Evolutionary conservation across 2,113 vertebrate species (phyloP), one percentile per base, ranked within the genome.

Genomic region (Corythoichthys intestinalis): DNA sequence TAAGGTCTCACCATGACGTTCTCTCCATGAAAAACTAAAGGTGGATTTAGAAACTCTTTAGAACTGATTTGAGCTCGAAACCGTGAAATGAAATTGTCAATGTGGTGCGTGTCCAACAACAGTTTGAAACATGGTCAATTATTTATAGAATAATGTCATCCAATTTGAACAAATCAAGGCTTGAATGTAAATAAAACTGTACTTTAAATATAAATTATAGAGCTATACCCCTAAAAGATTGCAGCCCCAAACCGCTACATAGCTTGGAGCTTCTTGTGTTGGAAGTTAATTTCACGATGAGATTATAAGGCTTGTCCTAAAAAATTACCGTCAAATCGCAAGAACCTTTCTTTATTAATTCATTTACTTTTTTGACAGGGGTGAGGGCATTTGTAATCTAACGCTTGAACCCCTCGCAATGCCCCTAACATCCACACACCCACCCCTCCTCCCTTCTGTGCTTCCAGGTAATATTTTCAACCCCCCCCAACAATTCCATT

Each of bases 271-370:
- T 80, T 83, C 75, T 73, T 79, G 80, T 85, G 89, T 84, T 78
- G 84, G 84, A 85, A 80, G 79, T 91, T 91, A 87, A 87, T 88
- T 93, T 86, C 85, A n/a, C 57, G 13, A 66, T 82, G 65, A 87
- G 91, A 92, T 91, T 89, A 89, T 87, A 91, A 91, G 86, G 73
- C 73, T 67, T 78, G 76, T 92, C 84, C 91, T 89, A 92, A 90
- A 78, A 86, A 79, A 89, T 92, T 89, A 91, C 78, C 68, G 73
- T 93, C 91, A 93, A 88, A 64, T 56, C 14, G 65, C 78, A 83
- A 91, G 81, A 85, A 91, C 81, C 75, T 8, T 2, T 53, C 85
- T 79, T 68, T 88, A 69, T 61, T 8, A 54, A 54, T 54, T 28
- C 20, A 28, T 60, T 71, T 38, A 44, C 10, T 58, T 72, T 79